A percentile compares a stretch with the other conserved stretches of the same genome.
phyloP scores from a whole-genome alignment of 1,140 invertebrate genomes.

The Aphelinus atriplicis region DNA sequence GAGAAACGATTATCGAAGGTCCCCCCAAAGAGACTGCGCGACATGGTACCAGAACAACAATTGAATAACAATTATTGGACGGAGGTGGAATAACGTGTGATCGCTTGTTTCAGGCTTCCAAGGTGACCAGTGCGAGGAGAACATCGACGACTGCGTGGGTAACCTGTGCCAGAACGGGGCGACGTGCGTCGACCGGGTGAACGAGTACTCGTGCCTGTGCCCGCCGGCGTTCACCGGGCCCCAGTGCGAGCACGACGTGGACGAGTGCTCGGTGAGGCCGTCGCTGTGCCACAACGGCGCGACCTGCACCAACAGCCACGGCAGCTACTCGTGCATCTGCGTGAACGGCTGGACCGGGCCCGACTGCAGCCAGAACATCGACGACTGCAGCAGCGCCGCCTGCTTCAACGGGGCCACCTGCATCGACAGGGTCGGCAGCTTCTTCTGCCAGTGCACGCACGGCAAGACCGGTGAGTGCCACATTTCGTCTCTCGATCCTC shows the following conservation, averaged over 20 bases:
- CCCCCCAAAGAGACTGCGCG: too few species aligned
- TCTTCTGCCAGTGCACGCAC: constrained; percentile 93
- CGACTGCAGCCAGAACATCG: constrained; percentile 92
- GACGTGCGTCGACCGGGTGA: constrained; percentile 87
- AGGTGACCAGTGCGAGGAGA: constrained; percentile 88
- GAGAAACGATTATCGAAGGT: too few species aligned
- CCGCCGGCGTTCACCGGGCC: constrained; percentile 86
- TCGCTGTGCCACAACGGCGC: constrained; percentile 93
- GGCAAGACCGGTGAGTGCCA: constrained; percentile 87
- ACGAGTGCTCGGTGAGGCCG: constrained; percentile 82
- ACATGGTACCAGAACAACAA: too few species aligned
- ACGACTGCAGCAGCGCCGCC: constrained; percentile 90
- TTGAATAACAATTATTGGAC: too few species aligned
- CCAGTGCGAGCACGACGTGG: constrained; percentile 83
- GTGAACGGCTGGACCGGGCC: constrained; percentile 94
- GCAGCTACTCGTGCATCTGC: constrained; percentile 94
- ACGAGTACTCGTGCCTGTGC: constrained; percentile 88
- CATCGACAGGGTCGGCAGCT: constrained; percentile 92
- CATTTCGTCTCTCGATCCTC: too few species aligned
- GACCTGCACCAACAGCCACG: constrained; percentile 90
- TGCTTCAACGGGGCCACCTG: constrained; percentile 98
- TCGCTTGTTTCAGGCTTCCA: constrained; percentile 76
- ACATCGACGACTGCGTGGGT: constrained; percentile 90
- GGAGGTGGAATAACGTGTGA: too few species aligned
- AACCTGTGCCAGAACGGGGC: constrained; percentile 91